Evolutionary conservation across 2,113 vertebrate genomes (phyloP).

Genomic region (Gracilinanus agilis): DNA sequence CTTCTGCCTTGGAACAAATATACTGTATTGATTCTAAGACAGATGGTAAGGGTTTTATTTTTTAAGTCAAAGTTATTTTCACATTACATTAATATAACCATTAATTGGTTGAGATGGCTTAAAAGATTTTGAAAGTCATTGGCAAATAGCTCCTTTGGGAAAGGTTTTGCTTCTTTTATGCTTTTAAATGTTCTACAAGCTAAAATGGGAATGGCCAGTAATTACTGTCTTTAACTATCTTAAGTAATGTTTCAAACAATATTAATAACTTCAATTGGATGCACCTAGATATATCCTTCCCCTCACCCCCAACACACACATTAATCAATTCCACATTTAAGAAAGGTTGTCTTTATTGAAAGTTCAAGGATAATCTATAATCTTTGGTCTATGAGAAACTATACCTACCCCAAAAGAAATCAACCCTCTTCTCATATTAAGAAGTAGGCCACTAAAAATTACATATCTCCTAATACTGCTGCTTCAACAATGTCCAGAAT

Average conservation of each 20-base stretch:
- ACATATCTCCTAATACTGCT: not conserved
- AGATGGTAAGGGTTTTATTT: too few relatives aligned
- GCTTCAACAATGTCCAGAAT: conserved; percentile 35
- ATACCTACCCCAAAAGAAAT: not conserved
- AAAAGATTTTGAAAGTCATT: conserved; percentile 53
- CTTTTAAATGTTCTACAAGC: conserved; percentile 62
- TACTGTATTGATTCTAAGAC: too few relatives aligned
- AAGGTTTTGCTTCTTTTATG: conserved; percentile 59
- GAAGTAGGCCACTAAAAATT: conserved; percentile 25
- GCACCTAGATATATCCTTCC: conserved; percentile 35
- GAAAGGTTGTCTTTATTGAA: conserved; percentile 73
- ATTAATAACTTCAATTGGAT: conserved; percentile 41
- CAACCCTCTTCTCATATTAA: rapidly evolving
- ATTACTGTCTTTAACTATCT: conserved; percentile 73
- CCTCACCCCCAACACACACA: not conserved
- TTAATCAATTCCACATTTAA: conserved; percentile 60
- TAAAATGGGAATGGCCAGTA: conserved; percentile 56
- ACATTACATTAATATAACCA: conserved; percentile 59
- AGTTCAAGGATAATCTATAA: conserved; percentile 64
- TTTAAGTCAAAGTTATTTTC: conserved; percentile 25
- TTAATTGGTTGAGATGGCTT: conserved; percentile 57
- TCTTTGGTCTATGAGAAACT: conserved; percentile 34
- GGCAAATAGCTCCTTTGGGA: conserved; percentile 58
- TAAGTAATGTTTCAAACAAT: conserved; percentile 65
- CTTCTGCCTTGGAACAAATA: too few relatives aligned